These are phyloP conservation scores for Tenrec ecaudatus DNA, from an alignment of 2,113 vertebrate genomes.

Conservation along the genomic window DNA sequence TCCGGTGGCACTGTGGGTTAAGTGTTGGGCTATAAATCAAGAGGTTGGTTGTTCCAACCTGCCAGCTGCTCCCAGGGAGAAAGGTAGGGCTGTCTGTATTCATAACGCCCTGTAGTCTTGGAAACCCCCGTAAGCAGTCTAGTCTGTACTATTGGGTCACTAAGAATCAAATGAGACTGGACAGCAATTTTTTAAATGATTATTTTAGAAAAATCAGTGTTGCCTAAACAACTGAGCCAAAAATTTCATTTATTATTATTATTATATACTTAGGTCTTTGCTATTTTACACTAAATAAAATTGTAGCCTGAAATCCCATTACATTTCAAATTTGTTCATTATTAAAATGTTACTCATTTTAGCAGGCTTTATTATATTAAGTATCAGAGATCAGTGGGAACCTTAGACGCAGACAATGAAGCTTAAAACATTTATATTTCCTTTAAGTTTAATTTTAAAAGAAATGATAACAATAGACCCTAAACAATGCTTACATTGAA, in stretches of 20 bases:
- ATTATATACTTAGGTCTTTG: conserved; percentile 10
- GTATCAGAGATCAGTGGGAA: conserved; percentile 1
- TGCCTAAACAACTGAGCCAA: conserved; percentile 26
- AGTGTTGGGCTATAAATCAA: too few species aligned
- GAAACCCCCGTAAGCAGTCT: too few species aligned
- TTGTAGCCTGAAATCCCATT: conserved; percentile 12
- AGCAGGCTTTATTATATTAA: neutral
- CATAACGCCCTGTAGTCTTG: too few species aligned
- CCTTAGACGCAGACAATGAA: neutral
- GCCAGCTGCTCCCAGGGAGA: too few species aligned
- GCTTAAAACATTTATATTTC: conserved; percentile 26
- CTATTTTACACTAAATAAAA: conserved; percentile 28
- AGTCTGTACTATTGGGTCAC: too few species aligned
- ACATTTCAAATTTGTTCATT: neutral
- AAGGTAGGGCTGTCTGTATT: too few species aligned
- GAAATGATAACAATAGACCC: neutral
- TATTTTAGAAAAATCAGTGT: neutral
- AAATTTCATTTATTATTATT: neutral
- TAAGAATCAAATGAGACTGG: too few species aligned
- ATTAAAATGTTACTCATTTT: neutral
- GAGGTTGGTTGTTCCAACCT: too few species aligned
- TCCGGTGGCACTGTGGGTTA: too few species aligned
- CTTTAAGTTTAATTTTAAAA: too few species aligned
- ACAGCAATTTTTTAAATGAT: neutral
- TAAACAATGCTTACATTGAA: conserved; percentile 26